Evolutionary conservation across 35 echinoderm and acorn worm genomes (phyloP), one percentile per base, ranked within the genome.

Genomic region (Diadema setosum): DNA sequence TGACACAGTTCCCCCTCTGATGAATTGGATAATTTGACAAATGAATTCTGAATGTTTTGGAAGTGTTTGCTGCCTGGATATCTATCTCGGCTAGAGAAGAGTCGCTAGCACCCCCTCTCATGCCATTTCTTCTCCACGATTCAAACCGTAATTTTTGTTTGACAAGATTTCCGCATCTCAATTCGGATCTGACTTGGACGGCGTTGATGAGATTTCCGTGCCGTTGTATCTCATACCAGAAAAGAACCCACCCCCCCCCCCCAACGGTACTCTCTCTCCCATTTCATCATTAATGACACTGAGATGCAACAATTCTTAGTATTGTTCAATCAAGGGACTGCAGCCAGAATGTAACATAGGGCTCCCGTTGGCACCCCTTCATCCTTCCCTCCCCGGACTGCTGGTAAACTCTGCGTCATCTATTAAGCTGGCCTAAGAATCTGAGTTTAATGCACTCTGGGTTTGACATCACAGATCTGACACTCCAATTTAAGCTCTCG

Each of bases 11-110:
- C 37, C 37, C 27, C 5, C 40, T 39, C n/a, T 78, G 73, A 78
- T 78, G 73, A 78, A 78, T 78, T 26, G 73, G n/a, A 78, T 78
- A 78, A 78, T 78, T 78, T 78, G 73, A 78, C 73, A 78, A 78
- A 78, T 78, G 39, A 44, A 78, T 44, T 39, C 73, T 78, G 73
- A 78, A 78, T 78, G 40, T 78, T 78, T 43, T 43, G 33, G 73
- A 21, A 41, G 73, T 78, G 40, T 78, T 78, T 78, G 29, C 8
- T 44, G 17, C 7, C 48, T 52, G n/a, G n/a, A n/a, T n/a, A n/a
- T n/a, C n/a, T 30, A 33, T 67, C 63, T 32, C 25, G 37, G 27
- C n/a, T n/a, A n/a, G n/a, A n/a, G n/a, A n/a, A n/a, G n/a, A n/a
- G n/a, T n/a, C n/a, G n/a, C n/a, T n/a, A n/a, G n/a, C n/a, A n/a